Conservation (phyloP, 37 sponge, comb jelly and placozoan genomes). For the Diacarnus erythraeanus region DNA sequence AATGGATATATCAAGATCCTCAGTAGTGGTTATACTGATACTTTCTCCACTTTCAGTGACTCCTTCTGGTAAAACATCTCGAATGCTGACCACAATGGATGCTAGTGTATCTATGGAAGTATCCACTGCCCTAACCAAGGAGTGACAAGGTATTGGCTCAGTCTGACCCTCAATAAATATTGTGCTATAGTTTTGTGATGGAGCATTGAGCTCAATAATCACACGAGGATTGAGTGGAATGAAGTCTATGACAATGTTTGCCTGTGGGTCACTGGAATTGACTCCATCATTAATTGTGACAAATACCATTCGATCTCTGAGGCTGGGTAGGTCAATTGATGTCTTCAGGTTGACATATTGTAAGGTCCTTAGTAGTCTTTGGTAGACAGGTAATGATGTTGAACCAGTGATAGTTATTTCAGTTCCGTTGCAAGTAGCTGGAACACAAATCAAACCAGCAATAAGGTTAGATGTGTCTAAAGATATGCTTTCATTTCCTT, state of each 20-base stretch:
- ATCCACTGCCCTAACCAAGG: constrained; percentile 40
- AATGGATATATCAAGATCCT: constrained; percentile 25
- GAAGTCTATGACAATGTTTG: constrained; percentile 50
- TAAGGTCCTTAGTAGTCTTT: constrained; percentile 39
- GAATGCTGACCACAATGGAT: constrained; percentile 53
- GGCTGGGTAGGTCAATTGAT: constrained; percentile 48
- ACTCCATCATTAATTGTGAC: constrained; percentile 49
- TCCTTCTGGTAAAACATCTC: constrained; percentile 23
- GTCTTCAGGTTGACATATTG: constrained; percentile 49
- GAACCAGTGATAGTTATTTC: constrained; percentile 42
- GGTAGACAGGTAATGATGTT: constrained; percentile 24
- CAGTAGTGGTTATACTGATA: constrained; percentile 1
- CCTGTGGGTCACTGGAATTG: constrained; percentile 1
- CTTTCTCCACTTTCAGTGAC: constrained; percentile 26
- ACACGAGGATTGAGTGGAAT: constrained; percentile 39
- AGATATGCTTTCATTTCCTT: constrained; percentile 43
- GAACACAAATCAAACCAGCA: constrained; percentile 28
- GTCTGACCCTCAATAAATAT: constrained; percentile 40
- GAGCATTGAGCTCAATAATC: constrained; percentile 61
- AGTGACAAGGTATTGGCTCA: constrained; percentile 1
- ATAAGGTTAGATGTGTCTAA: constrained; percentile 22
- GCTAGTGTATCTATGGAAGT: constrained; percentile 46
- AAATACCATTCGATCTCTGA: constrained; percentile 49
- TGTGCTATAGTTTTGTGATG: constrained; percentile 56
- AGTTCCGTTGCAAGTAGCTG: constrained; percentile 39